Evolutionary conservation across 2,888 invertebrate species (phyloP), one percentile per base, ranked within the genome.

Genomic region (Branchellion lobata): DNA sequence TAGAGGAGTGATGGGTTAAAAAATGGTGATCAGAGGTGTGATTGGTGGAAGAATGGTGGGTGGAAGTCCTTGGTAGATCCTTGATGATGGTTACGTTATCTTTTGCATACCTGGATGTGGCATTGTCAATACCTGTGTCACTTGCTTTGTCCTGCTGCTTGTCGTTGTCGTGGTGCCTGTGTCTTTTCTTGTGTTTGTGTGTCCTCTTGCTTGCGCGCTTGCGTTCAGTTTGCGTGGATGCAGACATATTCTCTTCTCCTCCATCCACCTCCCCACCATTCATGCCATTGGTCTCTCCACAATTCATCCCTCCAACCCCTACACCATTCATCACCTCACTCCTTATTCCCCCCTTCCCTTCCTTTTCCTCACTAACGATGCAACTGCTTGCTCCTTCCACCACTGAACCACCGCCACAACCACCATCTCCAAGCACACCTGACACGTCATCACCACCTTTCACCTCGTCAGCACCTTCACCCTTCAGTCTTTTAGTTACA

Each of bases 141-240:
- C 40, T 40, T 5, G 40, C 40, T 8, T 5, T 40, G 5, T 40
- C 8, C 40, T 8, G 8, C 40, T 8, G 5, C 5, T 8, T 8
- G 8, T 5, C 40, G 40, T 40, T 40, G 40, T 40, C 40, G 8
- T 40, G 40, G 8, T 57, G 61, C n/a, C 21, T 57, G 21, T 24
- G 61, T n/a, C 21, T 57, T n/a, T 57, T 57, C 24, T 57, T 57
- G 24, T 57, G 61, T 24, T 57, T 57, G 61, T 57, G 61, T 14
- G 40, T 40, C 40, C 14, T 40, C 14, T 40, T 40, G 11, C 11
- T 14, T 57, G 61, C 21, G 21, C 61, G 61, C 61, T 57, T 57
- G 61, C n/a, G 3, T 57, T 57, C 61, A 14, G 61, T 57, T n/a
- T 57, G 61, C 21, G 61, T 57, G 5, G 61, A 57, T 24, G 21